Evolutionary conservation across 2,797 vertebrate genomes (phyloP), one percentile per base, ranked within the genome.

Genomic region (Helarctos malayanus): DNA sequence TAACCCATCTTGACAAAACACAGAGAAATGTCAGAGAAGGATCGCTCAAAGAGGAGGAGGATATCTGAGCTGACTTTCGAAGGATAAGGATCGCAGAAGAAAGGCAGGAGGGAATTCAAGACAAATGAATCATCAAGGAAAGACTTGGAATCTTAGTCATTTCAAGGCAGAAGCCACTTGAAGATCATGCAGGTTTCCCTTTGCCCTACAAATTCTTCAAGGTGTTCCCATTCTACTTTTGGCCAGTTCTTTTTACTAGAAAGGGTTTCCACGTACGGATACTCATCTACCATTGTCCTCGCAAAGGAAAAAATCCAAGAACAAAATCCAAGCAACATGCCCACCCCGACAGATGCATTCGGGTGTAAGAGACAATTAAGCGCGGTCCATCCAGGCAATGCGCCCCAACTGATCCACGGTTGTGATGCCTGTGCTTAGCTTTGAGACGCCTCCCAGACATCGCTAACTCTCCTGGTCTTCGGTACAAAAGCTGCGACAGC

Each of bases 1-100:
- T 56, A n/a, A 56, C 2, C 63, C 16, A 78, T 29, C 32, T 4
- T 0, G 4, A 65, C 59, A 4, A 89, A 88, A 84, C 13, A 90
- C 10, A 79, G 25, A 29, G 49, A 49, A 2, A 49, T 5, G 13
- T 63, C 65, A 32, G 35, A 69, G 49, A 54, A 90, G 11, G 2
- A 12, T 68, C 13, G 0, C 38, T 21, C 25, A 63, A 45, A 83
- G 54, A 63, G 38, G 49, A 83, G 38, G 21, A 56, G 1, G 1
- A 49, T 8, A 23, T 49, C 29, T 95, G 71, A 89, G 41, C 41
- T 38, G 6, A 94, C 29, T 88, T 91, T 45, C 59, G 18, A 78
- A 68, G 23, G 35, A 7, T 35, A 57, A 93, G 7, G 38, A 57
- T 38, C 10, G 16, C 79, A 15, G 8, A 32, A 27, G 21, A 49